Evolutionary conservation across 2,113 vertebrate species (phyloP).

Genomic region (Entelurus aequoreus): DNA sequence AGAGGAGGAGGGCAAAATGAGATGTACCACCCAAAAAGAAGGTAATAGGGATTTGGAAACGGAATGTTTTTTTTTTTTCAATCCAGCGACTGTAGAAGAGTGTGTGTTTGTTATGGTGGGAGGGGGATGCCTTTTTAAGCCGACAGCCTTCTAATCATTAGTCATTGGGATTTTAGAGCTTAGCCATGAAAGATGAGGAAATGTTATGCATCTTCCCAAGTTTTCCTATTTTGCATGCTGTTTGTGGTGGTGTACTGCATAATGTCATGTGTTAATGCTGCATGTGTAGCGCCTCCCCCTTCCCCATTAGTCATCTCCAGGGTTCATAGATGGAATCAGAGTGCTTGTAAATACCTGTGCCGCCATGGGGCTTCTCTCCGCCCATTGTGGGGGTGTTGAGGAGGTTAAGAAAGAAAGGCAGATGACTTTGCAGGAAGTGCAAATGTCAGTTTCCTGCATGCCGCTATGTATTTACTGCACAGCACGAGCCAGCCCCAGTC

Average conservation of each 20-base stretch:
- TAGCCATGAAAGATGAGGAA: slow-evolving; percentile 41
- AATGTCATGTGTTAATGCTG: slow-evolving; percentile 13
- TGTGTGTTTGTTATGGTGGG: slow-evolving; percentile 25
- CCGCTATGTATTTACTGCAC: slow-evolving; percentile 4
- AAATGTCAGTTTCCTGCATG: slow-evolving; percentile 16
- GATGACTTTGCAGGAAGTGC: slow-evolving; percentile 29
- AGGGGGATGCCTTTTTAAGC: slow-evolving; percentile 38
- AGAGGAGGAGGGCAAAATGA: slow-evolving; percentile 36
- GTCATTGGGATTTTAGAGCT: slow-evolving; percentile 39
- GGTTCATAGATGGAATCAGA: slow-evolving; percentile 8
- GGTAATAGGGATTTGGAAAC: slow-evolving; percentile 44
- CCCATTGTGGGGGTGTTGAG: slow-evolving; percentile 17
- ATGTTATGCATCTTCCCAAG: neutral
- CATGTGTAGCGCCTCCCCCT: slow-evolving; percentile 10
- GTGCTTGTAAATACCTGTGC: slow-evolving; percentile 38
- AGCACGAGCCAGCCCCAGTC: slow-evolving; percentile 15
- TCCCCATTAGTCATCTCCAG: slow-evolving; percentile 12
- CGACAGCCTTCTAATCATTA: slow-evolving; percentile 49
- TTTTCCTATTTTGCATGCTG: neutral
- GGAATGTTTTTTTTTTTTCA: slow-evolving; percentile 13
- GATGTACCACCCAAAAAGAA: slow-evolving; percentile 48
- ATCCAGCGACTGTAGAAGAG: slow-evolving; percentile 14
- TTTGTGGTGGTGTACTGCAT: neutral
- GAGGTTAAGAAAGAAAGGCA: slow-evolving; percentile 33
- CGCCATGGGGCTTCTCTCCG: slow-evolving; percentile 7